Evolutionary conservation across 2,888 invertebrate species (phyloP).

Genomic region (Eupithecia inturbata): DNA sequence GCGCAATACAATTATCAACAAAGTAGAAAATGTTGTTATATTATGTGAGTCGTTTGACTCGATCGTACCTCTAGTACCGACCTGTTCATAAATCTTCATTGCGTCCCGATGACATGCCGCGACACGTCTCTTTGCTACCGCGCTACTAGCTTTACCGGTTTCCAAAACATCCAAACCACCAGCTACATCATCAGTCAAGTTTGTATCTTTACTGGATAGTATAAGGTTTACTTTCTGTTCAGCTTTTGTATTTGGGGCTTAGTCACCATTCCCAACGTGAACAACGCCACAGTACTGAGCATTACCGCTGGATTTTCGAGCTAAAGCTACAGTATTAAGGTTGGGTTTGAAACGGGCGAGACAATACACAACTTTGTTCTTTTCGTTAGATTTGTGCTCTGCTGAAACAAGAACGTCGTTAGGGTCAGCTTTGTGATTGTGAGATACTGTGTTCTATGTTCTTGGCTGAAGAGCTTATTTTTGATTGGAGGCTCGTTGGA

Average conservation of each 20-base stretch:
- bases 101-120: constrained; percentile 83
- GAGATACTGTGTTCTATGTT: constrained; percentile 45
- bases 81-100: constrained; percentile 83
- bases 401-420: constrained; percentile 62
- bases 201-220: constrained; percentile 40
- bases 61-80: constrained; percentile 65
- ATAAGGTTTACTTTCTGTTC: constrained; percentile 42
- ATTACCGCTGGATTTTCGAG: constrained; percentile 58
- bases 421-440: constrained; percentile 33
- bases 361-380: constrained; percentile 73
- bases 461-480: constrained; percentile 44
- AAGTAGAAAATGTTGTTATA: constrained; percentile 61
- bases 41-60: constrained; percentile 65
- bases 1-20: constrained; percentile 63
- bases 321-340: constrained; percentile 59
- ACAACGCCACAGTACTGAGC: constrained; percentile 61
- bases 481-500: constrained; percentile 39
- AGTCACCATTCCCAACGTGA: constrained; percentile 67
- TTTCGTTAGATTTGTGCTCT: constrained; percentile 72
- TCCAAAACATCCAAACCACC: constrained; percentile 60
- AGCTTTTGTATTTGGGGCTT: constrained; percentile 49
- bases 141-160: constrained; percentile 60
- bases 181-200: constrained; percentile 41
- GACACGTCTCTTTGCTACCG: constrained; percentile 82
- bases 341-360: constrained; percentile 56